Base-by-base conservation (phyloP, 2,113 vertebrate genomes). In the Megaceryle maxima region DNA sequence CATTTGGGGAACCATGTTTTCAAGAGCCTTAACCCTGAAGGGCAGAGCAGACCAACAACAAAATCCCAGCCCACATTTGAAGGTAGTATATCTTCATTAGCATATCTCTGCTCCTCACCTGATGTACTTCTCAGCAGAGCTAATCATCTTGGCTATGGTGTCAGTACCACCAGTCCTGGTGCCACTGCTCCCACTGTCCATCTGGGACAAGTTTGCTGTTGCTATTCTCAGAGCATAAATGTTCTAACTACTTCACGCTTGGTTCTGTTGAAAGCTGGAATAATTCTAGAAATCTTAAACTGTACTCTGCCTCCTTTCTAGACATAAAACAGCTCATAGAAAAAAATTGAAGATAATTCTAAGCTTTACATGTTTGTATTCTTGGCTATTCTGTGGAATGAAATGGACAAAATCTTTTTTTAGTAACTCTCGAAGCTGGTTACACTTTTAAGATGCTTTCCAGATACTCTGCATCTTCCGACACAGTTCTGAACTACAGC, bases 1-100 rank as follows among this genome's bases (percentile, higher is more conserved):
- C 5, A 6, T 14, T 2, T 48, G 15, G 10, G 29, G 21, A 10
- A 19, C 9, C 0, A 1, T 28, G 12, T 28, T 74, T 84, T 39
- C 46, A 81, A 70, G 10, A 87, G 13, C 4, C n/a, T n/a, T 70
- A 35, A 50, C 11, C 18, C 21, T 63, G 41, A 2, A n/a, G 5
- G 31, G 11, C 6, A 80, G 9, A 66, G 20, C 1, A 44, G 41
- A 73, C 9, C 9, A 1, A 1, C 35, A 70, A 53, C 80, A 24
- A 80, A 83, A 19, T 50, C 12, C n/a, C 63, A 43, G 33, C 7
- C 4, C 19, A 56, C 13, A 13, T 50, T 14, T 63, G 41, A 66
- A 83, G 44, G 14, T 50, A 53, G 3, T 18, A 33, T 35, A 22
- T 2, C 29, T 66, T 13, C 31, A 19, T 22, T n/a, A 53, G 10